Percentiles rank a stretch among this genome's conserved stretches.
These are phyloP conservation scores for Ia io DNA, from an alignment of 2,113 vertebrate genomes.

Conservation along the genomic window DNA sequence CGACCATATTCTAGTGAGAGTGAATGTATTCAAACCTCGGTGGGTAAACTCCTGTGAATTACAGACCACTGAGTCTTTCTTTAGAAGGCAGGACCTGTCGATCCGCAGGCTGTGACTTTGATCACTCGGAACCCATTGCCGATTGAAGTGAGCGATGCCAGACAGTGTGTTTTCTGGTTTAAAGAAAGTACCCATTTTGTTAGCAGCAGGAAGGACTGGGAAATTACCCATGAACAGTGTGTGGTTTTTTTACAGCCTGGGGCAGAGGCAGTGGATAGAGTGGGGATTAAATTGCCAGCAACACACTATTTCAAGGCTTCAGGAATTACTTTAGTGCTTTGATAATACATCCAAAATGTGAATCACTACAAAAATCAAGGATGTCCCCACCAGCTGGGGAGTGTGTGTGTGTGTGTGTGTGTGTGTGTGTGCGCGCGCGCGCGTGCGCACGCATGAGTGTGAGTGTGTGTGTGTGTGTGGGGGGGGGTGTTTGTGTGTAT, in stretches of 20 bases:
- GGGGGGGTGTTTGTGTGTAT: background rate
- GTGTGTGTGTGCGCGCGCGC: background rate
- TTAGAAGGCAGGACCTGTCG: background rate
- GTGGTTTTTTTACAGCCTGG: slow-evolving; percentile 6
- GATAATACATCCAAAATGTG: slow-evolving; percentile 35
- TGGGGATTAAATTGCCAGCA: slow-evolving; percentile 30
- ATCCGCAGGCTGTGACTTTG: background rate
- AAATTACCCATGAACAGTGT: slow-evolving; percentile 61
- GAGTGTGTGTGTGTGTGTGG: background rate
- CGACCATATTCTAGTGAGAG: background rate
- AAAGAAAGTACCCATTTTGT: slow-evolving; percentile 59
- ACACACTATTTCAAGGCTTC: slow-evolving; percentile 20
- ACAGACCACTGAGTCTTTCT: background rate
- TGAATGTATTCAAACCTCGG: background rate
- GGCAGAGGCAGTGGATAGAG: background rate
- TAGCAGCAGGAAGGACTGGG: slow-evolving; percentile 52
- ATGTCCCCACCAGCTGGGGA: background rate
- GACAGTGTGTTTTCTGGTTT: slow-evolving; percentile 40
- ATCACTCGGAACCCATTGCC: background rate
- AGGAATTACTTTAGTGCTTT: slow-evolving; percentile 43
- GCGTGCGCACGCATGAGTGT: no score
- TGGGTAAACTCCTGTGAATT: background rate
- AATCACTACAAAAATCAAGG: background rate
- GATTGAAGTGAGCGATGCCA: background rate
- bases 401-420: background rate